Base-by-base conservation (phyloP, 2,113 vertebrate genomes). In the Gallinago media region DNA sequence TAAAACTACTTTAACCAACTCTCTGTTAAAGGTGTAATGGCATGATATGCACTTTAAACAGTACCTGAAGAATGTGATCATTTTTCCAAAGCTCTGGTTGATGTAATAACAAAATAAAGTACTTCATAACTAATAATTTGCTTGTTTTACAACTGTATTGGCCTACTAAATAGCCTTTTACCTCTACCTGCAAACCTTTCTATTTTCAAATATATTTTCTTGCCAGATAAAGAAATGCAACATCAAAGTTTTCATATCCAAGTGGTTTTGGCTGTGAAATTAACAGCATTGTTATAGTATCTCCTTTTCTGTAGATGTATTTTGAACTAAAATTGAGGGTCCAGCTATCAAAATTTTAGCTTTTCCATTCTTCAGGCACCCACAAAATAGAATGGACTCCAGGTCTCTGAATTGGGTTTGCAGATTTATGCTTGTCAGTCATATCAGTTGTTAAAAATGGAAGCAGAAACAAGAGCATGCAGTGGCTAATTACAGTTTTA, bases 1-100 rank as follows among this genome's bases (percentile, higher is more conserved):
- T 94, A 92, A 91, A 85, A 34, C 36, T 78, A 31, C 73, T 92
- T 96, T 97, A 85, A 94, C 83, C 40, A 92, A 18, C 12, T 72
- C 13, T 94, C 44, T 96, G 0, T 94, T 95, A 94, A 89, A 96
- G 46, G 8, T 52, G 14, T 76, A 67, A 61, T 49, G 18, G 5
- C 20, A 54, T 15, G 21, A 46, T 54, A 40, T 1, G 1, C 10
- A 40, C 11, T 75, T 84, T 72, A 42, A 92, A 72, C 25, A 61
- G 38, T 36, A 63, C 15, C 14, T 89, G 66, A 83, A 82, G 26
- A 38, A 58, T 20, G 14, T 9, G 9, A 42, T 38, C 1, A 13
- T 12, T 62, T 84, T 79, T 89, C 42, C 31, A 62, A 83, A 85
- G 29, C 2, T 87, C 82, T 58, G 19, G 15, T 36, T 92, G 86